Base-by-base conservation (phyloP, 2,797 vertebrate genomes). In the Liparis tanakae region DNA sequence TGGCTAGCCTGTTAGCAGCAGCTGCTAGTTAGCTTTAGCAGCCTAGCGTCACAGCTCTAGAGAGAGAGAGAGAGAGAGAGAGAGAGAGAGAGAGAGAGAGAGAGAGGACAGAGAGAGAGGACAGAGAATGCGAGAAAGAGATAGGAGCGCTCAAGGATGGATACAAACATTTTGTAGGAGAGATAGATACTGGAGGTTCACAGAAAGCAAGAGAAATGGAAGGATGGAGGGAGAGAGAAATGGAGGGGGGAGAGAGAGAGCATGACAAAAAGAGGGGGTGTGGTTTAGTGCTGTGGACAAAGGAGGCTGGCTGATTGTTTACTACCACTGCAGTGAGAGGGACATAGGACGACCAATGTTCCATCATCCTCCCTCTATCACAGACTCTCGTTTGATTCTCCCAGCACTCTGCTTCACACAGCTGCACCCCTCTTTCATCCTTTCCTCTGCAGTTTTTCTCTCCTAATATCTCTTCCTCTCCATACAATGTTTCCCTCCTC, bases 231-330 rank as follows among this genome's bases (percentile, higher is more conserved):
- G 17, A 46, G 51, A 14, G 70, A 66, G 61, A 60, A 30, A 60
- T 37, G 10, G 58, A 57, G 62, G 46, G 48, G n/a, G 79, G 79
- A 36, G 67, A 37, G 50, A 73, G 74, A 61, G 74, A 78, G 89
- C 85, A 92, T 93, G 89, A 93, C 85, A 92, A 93, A 92, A 93
- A 90, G 85, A 92, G 93, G 94, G 91, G 94, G 93, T 93, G 94
- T 93, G 94, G 93, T 92, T 93, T 93, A 87, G 83, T 57, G 67
- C 85, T 88, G 79, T 93, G 94, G 94, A 95, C 94, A 95, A 95
- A 95, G 94, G 91, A 91, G 89, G 89, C 85, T 86, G 85, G 87
- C 90, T 83, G 88, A 93, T 92, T 94, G 94, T 95, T 94, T 94
- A 94, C 94, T 91, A 91, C 90, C 83, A 82, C 90, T 85, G 84